Percentiles rank a stretch among this genome's conserved stretches.
These are phyloP conservation scores for Ptychochromis oligacanthus DNA, from an alignment of 2,113 vertebrate species.

Conservation along the genomic window DNA sequence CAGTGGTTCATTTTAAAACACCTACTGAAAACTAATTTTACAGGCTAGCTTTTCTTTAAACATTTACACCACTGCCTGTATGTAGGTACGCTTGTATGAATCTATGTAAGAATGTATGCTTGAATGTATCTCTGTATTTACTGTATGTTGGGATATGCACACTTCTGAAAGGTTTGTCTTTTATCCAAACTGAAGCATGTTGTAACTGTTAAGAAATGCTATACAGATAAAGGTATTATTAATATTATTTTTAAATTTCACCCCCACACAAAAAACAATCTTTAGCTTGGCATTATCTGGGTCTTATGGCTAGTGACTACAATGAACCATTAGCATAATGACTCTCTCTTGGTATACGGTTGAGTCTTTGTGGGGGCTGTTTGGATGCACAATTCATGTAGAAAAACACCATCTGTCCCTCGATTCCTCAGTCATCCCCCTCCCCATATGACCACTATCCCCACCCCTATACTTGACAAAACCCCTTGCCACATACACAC, in stretches of 20 bases:
- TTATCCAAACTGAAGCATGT: neutral
- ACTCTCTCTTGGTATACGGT: neutral
- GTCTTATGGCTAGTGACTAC: neutral
- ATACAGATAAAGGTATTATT: neutral
- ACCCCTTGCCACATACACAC: conserved; percentile 1
- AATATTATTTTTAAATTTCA: neutral
- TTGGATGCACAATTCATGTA: conserved; percentile 34
- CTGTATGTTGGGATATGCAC: neutral
- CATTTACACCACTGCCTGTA: neutral
- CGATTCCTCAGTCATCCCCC: conserved; percentile 35
- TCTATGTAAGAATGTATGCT: neutral
- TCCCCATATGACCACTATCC: conserved; percentile 24
- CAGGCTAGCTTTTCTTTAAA: neutral
- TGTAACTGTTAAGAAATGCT: neutral
- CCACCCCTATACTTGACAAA: conserved; percentile 23
- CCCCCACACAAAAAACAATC: neutral
- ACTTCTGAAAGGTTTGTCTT: neutral
- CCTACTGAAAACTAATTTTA: neutral
- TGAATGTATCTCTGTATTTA: neutral
- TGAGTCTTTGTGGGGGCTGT: conserved; percentile 18
- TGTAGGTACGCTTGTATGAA: too few relatives aligned
- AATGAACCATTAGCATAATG: conserved; percentile 1
- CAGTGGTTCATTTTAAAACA: neutral
- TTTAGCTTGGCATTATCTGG: neutral
- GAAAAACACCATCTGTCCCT: conserved; percentile 76